Base-by-base conservation (phyloP, 2,797 vertebrate genomes). In the Oreortyx pictus region DNA sequence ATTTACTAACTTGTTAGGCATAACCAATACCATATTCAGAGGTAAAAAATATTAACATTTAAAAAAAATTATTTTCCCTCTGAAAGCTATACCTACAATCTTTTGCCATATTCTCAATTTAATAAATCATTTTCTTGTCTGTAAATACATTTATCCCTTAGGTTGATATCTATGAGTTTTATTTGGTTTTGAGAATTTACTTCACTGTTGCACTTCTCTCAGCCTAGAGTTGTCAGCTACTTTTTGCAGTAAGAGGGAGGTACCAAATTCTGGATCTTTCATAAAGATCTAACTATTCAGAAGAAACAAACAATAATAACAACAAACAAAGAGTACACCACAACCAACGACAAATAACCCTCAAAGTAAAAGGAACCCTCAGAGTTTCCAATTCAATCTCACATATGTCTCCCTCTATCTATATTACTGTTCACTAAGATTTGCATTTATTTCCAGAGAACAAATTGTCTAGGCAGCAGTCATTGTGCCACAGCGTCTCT, bases 1-100 rank as follows among this genome's bases (percentile, higher is more conserved):
- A 54, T 71, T 66, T 27, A 49, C 15, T n/a, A 44, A 3, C 44
- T 66, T 0, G 0, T 22, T 43, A 60, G 27, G 6, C 4, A 66
- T 66, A 59, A 59, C 0, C 20, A 47, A 11, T 67, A 19, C 14
- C 7, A 78, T 11, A 49, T 18, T 18, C 61, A 6, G 20, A 9
- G 4, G 9, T 31, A 78, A 61, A 61, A 75, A n/a, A 3, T 11
- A 10, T 41, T 35, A 43, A 67, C 1, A 13, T 27, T 25, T 71
- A 75, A 16, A 1, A 50, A 78, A 22, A 47, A 47, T 49, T 7
- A 43, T 49, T 8, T 8, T 19, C 17, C 8, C 5, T 66, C 39
- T 62, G 60, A 25, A 46, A 67, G 10, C 11, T 25, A 14, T 9
- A 15, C 66, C 15, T 65, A 57, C 43, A 87, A 11, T 8, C 35